Conservation (phyloP, 2,888 invertebrate genomes). For the Platycnemis pennipes region DNA sequence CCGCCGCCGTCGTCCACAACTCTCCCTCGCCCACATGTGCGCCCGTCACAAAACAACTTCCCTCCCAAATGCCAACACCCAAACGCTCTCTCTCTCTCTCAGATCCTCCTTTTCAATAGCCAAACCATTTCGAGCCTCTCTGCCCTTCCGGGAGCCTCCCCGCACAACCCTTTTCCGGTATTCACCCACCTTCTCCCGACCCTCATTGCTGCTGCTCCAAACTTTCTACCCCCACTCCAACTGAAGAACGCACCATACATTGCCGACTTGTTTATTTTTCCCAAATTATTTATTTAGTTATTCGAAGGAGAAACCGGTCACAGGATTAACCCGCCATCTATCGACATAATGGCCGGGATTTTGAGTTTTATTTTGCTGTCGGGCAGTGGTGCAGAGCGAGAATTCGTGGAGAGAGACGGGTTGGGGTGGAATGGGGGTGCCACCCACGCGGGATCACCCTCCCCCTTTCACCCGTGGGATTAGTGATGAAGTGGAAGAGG, state of each 20-base stretch:
- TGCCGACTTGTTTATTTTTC: neutral
- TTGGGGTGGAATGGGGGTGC: neutral
- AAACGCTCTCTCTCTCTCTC: neutral
- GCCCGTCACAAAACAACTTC: neutral
- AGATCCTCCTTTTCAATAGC: conserved; percentile 10
- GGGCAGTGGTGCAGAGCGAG: neutral
- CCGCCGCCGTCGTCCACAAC: neutral
- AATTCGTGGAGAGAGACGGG: neutral
- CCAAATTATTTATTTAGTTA: conserved; percentile 1
- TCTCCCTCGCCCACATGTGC: neutral
- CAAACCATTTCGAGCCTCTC: neutral
- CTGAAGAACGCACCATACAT: neutral
- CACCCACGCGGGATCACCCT: neutral
- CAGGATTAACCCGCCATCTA: conserved; percentile 57
- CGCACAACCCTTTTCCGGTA: neutral
- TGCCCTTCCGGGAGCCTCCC: neutral
- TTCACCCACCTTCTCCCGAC: neutral
- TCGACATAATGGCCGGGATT: conserved; percentile 33
- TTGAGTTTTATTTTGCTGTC: neutral
- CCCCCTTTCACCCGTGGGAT: neutral
- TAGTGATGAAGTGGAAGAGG: neutral
- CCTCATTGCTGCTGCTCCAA: neutral
- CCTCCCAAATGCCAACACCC: neutral
- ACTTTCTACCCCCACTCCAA: neutral
- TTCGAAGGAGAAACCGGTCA: conserved; percentile 26